Conservation (phyloP, 2,888 invertebrate genomes). For the Pseudococcus jackbeardsleyi region DNA sequence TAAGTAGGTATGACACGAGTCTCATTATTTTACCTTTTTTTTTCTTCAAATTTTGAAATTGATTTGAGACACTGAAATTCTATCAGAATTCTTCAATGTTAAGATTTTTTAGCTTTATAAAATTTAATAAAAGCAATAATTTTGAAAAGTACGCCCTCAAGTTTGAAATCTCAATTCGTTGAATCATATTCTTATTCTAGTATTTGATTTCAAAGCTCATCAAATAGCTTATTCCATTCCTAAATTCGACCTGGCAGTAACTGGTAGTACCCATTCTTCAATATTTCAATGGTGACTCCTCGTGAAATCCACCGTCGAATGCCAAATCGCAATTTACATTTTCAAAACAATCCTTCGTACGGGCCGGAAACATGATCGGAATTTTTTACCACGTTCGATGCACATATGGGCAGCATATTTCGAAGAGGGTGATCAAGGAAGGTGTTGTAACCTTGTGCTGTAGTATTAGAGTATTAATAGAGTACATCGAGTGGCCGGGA, state of each 20-base stretch:
- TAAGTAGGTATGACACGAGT: no score
- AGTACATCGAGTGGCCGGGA: neutral
- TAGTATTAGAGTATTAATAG: neutral
- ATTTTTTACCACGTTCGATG: slow-evolving; percentile 1
- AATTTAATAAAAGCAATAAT: no score
- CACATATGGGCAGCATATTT: neutral
- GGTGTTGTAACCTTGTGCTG: slow-evolving; percentile 8
- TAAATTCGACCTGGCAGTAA: neutral
- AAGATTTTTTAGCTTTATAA: no score
- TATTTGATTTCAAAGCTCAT: neutral
- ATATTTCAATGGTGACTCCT: neutral
- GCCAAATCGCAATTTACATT: neutral
- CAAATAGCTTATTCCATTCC: neutral
- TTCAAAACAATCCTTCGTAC: neutral
- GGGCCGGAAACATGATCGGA: neutral
- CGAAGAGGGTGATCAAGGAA: slow-evolving; percentile 6
- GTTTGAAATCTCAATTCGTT: neutral
- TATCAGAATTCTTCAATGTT: no score
- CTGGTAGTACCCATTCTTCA: neutral
- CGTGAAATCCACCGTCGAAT: neutral
- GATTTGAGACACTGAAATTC: no score
- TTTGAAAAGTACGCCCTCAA: neutral
- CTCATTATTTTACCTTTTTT: no score
- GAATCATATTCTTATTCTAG: no score
- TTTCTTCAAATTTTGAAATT: no score